Percentiles rank a stretch among this genome's conserved stretches.
Conservation (phyloP, 1,140 invertebrate genomes). For the Bombus difficillimus region DNA sequence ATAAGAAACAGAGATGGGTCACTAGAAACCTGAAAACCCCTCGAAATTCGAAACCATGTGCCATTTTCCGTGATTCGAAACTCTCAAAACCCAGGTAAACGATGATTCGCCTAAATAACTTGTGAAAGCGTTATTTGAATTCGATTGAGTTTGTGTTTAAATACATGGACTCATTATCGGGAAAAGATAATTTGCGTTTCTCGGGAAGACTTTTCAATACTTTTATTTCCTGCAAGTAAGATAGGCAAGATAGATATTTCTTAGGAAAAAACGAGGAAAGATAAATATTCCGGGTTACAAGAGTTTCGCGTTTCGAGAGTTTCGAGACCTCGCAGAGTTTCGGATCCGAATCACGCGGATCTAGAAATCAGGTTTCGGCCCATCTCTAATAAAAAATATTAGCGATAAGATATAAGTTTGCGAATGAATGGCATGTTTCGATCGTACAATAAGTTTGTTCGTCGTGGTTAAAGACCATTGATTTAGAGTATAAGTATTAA, state of each 20-base stretch:
- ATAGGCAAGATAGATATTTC: neutral
- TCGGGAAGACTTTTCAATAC: too few relatives aligned
- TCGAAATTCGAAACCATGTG: neutral
- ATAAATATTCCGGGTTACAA: neutral
- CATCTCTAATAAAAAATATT: neutral
- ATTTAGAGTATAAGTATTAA: neutral
- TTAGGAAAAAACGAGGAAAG: neutral
- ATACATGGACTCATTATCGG: too few relatives aligned
- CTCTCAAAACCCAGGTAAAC: too few relatives aligned
- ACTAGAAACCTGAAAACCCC: neutral
- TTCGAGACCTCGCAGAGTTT: neutral
- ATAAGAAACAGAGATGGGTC: too few relatives aligned
- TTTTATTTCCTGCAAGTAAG: too few relatives aligned
- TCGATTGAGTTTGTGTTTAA: too few relatives aligned
- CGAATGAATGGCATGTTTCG: neutral
- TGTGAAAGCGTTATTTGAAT: too few relatives aligned
- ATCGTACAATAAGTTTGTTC: neutral
- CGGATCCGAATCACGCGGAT: neutral
- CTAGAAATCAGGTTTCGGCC: neutral
- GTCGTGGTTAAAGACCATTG: neutral
- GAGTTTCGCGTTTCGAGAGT: neutral
- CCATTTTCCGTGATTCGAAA: too few relatives aligned
- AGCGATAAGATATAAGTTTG: neutral
- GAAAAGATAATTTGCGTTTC: too few relatives aligned
- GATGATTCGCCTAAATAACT: too few relatives aligned